Conservation (phyloP, 2,113 vertebrate genomes). For the Psammodynastes pulverulentus region DNA sequence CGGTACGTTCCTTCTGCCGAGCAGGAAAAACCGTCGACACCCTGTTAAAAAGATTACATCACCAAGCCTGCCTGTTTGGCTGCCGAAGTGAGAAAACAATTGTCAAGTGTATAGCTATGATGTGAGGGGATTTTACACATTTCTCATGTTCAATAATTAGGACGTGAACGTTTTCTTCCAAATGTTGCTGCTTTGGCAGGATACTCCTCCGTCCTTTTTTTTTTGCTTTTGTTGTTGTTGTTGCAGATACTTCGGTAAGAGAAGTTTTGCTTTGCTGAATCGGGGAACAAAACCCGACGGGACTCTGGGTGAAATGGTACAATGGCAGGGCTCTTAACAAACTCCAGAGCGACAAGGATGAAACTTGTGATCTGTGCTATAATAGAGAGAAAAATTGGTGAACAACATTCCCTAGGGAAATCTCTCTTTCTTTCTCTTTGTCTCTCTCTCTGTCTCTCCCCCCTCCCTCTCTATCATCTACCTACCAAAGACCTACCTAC, state of each 20-base stretch:
- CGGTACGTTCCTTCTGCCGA: constrained; percentile 41
- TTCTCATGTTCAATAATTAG: constrained; percentile 50
- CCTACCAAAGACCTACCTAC: too few species aligned
- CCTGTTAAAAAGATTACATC: constrained; percentile 45
- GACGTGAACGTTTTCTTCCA: constrained; percentile 50
- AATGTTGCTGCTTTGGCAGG: constrained; percentile 28
- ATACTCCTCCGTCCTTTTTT: constrained; percentile 2
- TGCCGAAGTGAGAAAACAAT: constrained; percentile 38
- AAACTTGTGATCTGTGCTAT: background rate
- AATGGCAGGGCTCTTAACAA: background rate
- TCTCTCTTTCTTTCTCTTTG: background rate
- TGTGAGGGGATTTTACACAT: constrained; percentile 35
- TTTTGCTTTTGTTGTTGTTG: background rate
- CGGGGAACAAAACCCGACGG: background rate
- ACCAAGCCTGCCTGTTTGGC: constrained; percentile 35
- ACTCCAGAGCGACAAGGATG: too few species aligned
- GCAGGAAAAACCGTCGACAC: constrained; percentile 34
- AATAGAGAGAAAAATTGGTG: background rate
- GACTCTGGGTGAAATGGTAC: background rate
- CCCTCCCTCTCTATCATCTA: background rate
- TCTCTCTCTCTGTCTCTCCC: background rate
- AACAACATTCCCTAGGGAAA: background rate
- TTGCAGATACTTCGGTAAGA: constrained; percentile 26
- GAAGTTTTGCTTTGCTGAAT: background rate
- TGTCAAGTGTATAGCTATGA: constrained; percentile 37